Conservation (phyloP, 2,888 invertebrate species). For the Drosophila kokeensis region DNA sequence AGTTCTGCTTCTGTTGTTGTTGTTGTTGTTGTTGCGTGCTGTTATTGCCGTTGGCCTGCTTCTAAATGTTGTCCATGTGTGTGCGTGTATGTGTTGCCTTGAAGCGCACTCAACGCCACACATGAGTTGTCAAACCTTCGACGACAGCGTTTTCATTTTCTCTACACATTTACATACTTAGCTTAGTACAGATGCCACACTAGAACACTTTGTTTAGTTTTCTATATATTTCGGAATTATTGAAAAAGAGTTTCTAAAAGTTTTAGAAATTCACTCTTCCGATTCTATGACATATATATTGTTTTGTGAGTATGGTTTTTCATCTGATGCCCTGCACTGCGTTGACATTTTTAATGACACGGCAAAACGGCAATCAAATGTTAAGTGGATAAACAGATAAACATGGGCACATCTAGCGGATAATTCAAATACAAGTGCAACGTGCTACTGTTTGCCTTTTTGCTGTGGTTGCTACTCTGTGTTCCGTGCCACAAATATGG, state of each 20-base stretch:
- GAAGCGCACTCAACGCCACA: slow-evolving; percentile 61
- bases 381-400: slow-evolving; percentile 49
- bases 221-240: background rate
- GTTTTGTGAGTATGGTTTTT: background rate
- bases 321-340: slow-evolving; percentile 21
- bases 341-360: slow-evolving; percentile 64
- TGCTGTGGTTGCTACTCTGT: slow-evolving; percentile 7
- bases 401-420: slow-evolving; percentile 36
- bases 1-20: slow-evolving; percentile 59
- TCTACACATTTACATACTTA: slow-evolving; percentile 1
- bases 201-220: background rate
- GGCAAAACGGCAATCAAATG: slow-evolving; percentile 54
- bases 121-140: slow-evolving; percentile 76
- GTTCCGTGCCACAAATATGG: slow-evolving; percentile 22
- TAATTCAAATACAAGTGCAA: slow-evolving; percentile 31
- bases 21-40: slow-evolving; percentile 44
- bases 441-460: slow-evolving; percentile 1
- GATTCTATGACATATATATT: background rate
- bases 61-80: slow-evolving; percentile 28
- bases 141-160: slow-evolving; percentile 27
- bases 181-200: background rate
- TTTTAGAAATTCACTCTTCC: background rate
- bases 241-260: background rate
- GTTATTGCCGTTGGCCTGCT: slow-evolving; percentile 52
- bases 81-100: slow-evolving; percentile 53